Evolutionary conservation across 2,797 vertebrate genomes (phyloP), one percentile per base, ranked within the genome.

Genomic region (Synanceia verrucosa): DNA sequence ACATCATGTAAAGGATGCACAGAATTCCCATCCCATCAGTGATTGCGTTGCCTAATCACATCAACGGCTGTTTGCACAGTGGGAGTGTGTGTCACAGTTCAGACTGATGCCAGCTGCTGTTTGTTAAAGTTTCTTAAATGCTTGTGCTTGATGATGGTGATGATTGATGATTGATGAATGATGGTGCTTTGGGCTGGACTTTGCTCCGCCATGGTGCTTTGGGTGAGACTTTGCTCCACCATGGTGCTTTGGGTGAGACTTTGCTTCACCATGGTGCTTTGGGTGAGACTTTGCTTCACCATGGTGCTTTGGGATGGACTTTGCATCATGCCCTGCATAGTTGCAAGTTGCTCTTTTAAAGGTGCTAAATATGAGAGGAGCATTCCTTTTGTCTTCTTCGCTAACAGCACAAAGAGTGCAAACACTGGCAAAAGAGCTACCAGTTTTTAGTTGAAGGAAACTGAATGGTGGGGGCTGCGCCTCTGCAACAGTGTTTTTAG

Each of bases 31-130:
- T 67, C 46, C 26, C 74, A 56, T 56, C 65, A 21, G 70, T 81
- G 73, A 84, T 74, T 68, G 63, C 55, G 4, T 34, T 6, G 23
- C 33, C 65, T 80, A 37, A 85, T 85, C 73, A 71, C 24, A 53
- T 41, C 44, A 52, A 44, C 2, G 57, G 70, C 47, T 69, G 78
- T 66, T 61, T 61, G 34, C 62, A 44, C 68, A 16, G 34, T 33
- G 63, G 65, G 66, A 56, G 47, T 58, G 41, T 19, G 14, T 56
- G 65, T 74, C 56, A 31, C 47, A 19, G 33, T 36, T 65, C 14
- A 26, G 61, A 67, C 46, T 41, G 19, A 82, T 58, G 64, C 34
- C 23, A 36, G 37, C 50, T 57, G 66, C 11, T 21, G 34, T 72
- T 73, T 64, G 16, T 52, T 59, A 13, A 47, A 65, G 29, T 47